A percentile compares a stretch with the other conserved stretches of the same genome.
Conservation (phyloP, 53 echinoderm and acorn worm species). For the Zoroaster sp. region DNA sequence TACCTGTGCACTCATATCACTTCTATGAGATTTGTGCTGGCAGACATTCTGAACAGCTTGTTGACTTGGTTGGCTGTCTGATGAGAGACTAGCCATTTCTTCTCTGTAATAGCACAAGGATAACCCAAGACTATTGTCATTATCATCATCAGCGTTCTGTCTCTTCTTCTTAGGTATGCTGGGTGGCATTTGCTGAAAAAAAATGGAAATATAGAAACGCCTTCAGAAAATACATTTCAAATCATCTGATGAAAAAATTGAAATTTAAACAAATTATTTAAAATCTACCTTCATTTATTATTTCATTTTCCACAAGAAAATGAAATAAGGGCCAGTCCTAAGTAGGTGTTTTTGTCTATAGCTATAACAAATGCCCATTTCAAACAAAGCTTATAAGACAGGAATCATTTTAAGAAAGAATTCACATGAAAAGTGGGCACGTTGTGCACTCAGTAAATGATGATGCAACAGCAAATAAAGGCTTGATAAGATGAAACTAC, state of each 20-base stretch:
- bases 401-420: background rate
- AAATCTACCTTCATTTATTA: too few species aligned
- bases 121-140: background rate
- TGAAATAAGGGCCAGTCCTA: too few species aligned
- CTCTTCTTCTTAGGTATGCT: constrained; percentile 35
- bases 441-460: background rate
- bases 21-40: background rate
- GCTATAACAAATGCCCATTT: too few species aligned
- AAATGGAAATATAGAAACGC: too few species aligned
- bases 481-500: too few species aligned
- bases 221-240: too few species aligned
- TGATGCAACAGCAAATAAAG: too few species aligned
- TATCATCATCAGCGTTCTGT: background rate
- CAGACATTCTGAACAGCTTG: background rate
- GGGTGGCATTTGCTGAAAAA: constrained; percentile 7
- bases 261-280: too few species aligned
- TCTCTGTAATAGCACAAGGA: constrained; percentile 24
- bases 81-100: background rate
- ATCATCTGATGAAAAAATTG: too few species aligned
- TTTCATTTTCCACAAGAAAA: too few species aligned
- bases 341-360: too few species aligned
- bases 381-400: background rate
- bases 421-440: background rate
- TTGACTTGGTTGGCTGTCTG: background rate
- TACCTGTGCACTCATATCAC: background rate